Base-by-base conservation (phyloP, 2,888 invertebrate species). In the Tribolium freemani region DNA sequence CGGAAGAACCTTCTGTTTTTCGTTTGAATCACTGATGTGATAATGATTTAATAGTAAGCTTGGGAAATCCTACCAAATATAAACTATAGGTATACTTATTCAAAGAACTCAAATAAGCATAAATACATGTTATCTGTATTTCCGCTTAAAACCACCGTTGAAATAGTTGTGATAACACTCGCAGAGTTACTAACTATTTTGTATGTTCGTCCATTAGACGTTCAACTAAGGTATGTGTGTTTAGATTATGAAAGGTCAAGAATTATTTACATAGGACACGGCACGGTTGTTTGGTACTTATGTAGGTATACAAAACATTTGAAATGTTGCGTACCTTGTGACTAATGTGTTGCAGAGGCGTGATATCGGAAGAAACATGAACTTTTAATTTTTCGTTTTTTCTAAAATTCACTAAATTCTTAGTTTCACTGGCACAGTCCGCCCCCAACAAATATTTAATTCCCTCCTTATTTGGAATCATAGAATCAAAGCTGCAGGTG, bases 21-120 rank as follows among this genome's bases (percentile, higher is more conserved):
- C 58, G 5, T 45, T 9, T n/a, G 45, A 58, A 45, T 31, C 13
- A 4, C 44, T n/a, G 11, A 44, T 57, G 13, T 16, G 57, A 44
- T 11, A 54, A 58, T 58, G 45, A 16, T 58, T 58, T 57, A 57
- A 44, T 16, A 9, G 44, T 57, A 57, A 44, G 44, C 38, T 30
- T 31, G 58, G 58, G 44, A 58, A 58, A 16, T 4, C 58, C 58
- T 31, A 45, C 20, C 20, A 16, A 20, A 44, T 45, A 58, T 11
- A 58, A 31, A 6, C n/a, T 56, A 54, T 30, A 26, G 38, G 38
- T 5, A 5, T 26, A 26, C 26, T 26, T 3, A 3, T 38, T 38
- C 38, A 38, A 38, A 38, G 38, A 38, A 38, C 38, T 38, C 38
- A 38, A 38, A 38, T 38, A 38, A n/a, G 38, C 26, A 26, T 26